These are phyloP conservation scores for Ceratosolen solmsi DNA, from an alignment of 1,140 invertebrate genomes.

Conservation along the genomic window DNA sequence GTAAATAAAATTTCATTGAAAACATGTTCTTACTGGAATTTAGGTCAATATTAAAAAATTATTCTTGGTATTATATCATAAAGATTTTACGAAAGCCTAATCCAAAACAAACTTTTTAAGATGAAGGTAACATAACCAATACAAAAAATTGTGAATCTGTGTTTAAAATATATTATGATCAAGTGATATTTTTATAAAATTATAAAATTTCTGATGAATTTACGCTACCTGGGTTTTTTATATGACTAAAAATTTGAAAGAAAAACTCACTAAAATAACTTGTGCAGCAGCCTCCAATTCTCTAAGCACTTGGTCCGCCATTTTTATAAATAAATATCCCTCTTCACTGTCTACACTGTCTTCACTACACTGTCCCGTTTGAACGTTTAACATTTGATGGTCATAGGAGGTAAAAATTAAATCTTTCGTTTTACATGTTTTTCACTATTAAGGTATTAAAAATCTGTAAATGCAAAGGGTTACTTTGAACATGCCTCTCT, in stretches of 20 bases:
- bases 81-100: too few species aligned
- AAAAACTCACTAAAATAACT: slow-evolving; percentile 79
- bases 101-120: slow-evolving; percentile 43
- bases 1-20: too few species aligned
- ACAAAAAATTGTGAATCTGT: neutral
- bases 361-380: neutral
- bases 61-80: too few species aligned
- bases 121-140: slow-evolving; percentile 31
- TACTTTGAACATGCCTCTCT: neutral
- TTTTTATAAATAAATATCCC: slow-evolving; percentile 57
- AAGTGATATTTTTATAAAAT: neutral
- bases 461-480: neutral
- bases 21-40: too few species aligned
- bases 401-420: neutral
- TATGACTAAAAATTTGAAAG: neutral
- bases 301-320: slow-evolving; percentile 73
- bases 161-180: neutral
- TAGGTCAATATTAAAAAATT: too few species aligned
- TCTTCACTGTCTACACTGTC: neutral
- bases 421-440: neutral
- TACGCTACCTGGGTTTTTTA: neutral
- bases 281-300: slow-evolving; percentile 81
- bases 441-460: neutral
- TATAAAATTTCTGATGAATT: neutral
- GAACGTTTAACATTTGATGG: neutral